These are phyloP conservation scores for Onychostruthus taczanowskii DNA, from an alignment of 2,113 vertebrate genomes.

Conservation along the genomic window DNA sequence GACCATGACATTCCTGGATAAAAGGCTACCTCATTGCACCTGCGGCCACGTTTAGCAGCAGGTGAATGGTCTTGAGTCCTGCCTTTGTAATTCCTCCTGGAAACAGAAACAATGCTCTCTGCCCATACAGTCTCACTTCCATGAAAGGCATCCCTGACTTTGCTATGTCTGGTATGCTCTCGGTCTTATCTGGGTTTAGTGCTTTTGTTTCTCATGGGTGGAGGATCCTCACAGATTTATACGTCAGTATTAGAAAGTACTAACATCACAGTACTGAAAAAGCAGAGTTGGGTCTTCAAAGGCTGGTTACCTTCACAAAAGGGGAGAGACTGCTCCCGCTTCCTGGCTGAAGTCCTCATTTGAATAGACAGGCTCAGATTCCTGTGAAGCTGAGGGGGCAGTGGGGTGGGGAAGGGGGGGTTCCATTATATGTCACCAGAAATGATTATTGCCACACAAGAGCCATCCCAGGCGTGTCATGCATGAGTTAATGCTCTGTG, in stretches of 20 bases:
- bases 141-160: not conserved
- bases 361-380: not conserved
- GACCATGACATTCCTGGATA: not conserved
- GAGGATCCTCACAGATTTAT: not conserved
- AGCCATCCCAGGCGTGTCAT: fast-evolving
- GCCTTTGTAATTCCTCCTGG: not conserved
- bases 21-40: fast-evolving
- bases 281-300: not conserved
- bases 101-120: not conserved
- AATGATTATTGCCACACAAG: fast-evolving
- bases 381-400: not conserved
- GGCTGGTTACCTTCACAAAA: not conserved
- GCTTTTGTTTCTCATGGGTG: not conserved
- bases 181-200: not conserved
- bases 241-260: not conserved
- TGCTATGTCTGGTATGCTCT: not conserved
- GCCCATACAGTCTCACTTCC: fast-evolving
- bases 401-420: fast-evolving
- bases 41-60: not conserved
- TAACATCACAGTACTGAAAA: not conserved
- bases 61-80: not conserved
- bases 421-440: not conserved
- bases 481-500: not conserved
- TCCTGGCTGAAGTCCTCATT: not conserved
- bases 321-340: not conserved